Base-by-base conservation (phyloP, 2,113 vertebrate species). In the Perognathus longimembris region DNA sequence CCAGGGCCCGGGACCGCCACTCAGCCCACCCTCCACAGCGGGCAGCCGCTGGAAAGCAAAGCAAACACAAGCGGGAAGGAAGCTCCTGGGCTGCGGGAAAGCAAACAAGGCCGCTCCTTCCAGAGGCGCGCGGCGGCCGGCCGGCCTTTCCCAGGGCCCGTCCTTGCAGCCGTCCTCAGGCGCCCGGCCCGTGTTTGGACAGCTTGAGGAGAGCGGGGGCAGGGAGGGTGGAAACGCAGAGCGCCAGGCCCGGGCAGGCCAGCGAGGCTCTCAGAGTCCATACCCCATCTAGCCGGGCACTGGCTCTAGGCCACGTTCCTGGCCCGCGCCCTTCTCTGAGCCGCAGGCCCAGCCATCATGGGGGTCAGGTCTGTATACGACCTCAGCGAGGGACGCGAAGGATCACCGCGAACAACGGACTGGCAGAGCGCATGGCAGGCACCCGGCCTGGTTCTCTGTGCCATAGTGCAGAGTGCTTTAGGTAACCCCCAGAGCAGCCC, bases 131-230 rank as follows among this genome's bases (percentile, higher is more conserved):
- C 97, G 97, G 97, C 34, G 63, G 98, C 97, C 92, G 85, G 97
- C 97, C 98, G 84, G 76, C 96, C 97, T 98, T 99, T 99, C 98
- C 99, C 99, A 99, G 98, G 98, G 97, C 97, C 98, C 96, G 97
- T 98, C 98, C 98, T 97, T 97, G 97, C 98, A 96, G 97, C 97
- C 98, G 98, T 98, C 98, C 96, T 98, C 96, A 75, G 98, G 98
- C 79, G 94, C 97, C 97, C 36, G 74, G 96, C 97, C 95, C 18
- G 97, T 99, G 98, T 99, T 99, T 99, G 81, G 98, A 99, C 99
- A 99, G 98, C 99, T 99, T 99, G 99, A 98, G 96, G 91, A 94
- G 94, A 4, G 73, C 83, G 57, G 96, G 86, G 79, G 94, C 85
- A 96, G 96, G 77, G 64, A 98, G 97, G 97, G 97, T 85, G 95